Evolutionary conservation across 2,113 vertebrate species (phyloP).

Genomic region (Naja naja): DNA sequence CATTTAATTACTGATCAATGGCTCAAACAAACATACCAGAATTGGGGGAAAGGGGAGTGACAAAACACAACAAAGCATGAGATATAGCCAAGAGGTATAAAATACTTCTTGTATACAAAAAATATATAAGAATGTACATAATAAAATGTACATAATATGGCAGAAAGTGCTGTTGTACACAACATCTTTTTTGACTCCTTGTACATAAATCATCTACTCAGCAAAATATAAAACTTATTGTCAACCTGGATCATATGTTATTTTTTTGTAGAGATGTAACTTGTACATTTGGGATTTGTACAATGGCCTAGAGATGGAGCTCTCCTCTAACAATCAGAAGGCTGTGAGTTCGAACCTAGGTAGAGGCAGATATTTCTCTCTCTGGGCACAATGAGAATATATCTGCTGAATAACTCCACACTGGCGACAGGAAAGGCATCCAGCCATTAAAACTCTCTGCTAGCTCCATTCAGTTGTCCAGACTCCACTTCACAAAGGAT

Average conservation of each 20-base stretch:
- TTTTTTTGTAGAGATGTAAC: constrained; percentile 18
- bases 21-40: not conserved
- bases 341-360: no score
- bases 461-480: no score
- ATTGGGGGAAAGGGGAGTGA: no score
- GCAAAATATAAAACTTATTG: constrained; percentile 37
- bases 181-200: constrained; percentile 38
- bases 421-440: no score
- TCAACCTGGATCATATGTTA: constrained; percentile 42
- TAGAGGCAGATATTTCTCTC: no score
- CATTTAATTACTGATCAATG: not conserved
- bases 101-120: not conserved
- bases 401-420: no score
- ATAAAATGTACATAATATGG: not conserved
- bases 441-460: no score
- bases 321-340: no score
- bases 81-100: not conserved
- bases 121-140: not conserved
- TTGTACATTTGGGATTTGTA: no score
- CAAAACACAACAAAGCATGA: not conserved
- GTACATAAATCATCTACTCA: constrained; percentile 22
- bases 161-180: constrained; percentile 32
- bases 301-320: no score
- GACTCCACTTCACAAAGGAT: no score
- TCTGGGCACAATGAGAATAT: no score